Percentiles rank a stretch among this genome's conserved stretches.
These are phyloP conservation scores for Hypsopygia costalis DNA, from an alignment of 2,888 invertebrate species.

Conservation along the genomic window DNA sequence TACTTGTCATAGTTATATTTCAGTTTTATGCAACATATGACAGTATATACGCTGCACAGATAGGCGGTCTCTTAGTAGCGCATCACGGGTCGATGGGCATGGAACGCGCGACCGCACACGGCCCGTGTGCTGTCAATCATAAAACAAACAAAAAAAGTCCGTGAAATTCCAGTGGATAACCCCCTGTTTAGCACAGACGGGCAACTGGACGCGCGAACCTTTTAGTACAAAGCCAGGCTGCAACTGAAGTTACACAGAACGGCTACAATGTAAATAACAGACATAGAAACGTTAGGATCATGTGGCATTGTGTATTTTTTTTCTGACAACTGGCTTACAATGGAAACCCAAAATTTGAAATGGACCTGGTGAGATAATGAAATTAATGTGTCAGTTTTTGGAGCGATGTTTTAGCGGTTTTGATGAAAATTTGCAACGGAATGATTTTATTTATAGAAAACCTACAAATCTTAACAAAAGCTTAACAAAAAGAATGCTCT, in stretches of 20 bases:
- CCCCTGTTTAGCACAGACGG: slow-evolving; percentile 54
- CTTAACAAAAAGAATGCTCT: not conserved
- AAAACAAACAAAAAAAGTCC: slow-evolving; percentile 59
- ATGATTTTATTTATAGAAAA: not conserved
- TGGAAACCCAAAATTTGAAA: slow-evolving; percentile 5
- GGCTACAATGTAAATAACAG: slow-evolving; percentile 42
- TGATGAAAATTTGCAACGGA: not conserved
- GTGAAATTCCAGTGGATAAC: slow-evolving; percentile 61
- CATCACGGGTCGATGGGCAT: slow-evolving; percentile 66
- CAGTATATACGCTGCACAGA: slow-evolving; percentile 49
- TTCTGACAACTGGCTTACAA: slow-evolving; percentile 5
- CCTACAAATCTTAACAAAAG: too few relatives aligned
- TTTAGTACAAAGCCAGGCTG: slow-evolving; percentile 44
- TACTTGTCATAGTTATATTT: too few relatives aligned
- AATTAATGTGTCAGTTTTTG: slow-evolving; percentile 11
- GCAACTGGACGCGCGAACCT: slow-evolving; percentile 38
- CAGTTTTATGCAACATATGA: slow-evolving; percentile 51
- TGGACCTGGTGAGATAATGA: slow-evolving; percentile 3
- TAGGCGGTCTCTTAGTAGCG: slow-evolving; percentile 66
- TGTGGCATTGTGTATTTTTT: slow-evolving; percentile 15
- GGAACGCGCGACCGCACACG: slow-evolving; percentile 72
- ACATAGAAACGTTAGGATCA: slow-evolving; percentile 24
- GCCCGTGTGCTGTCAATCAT: slow-evolving; percentile 78
- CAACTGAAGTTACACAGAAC: slow-evolving; percentile 47
- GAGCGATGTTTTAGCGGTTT: slow-evolving; percentile 10